phyloP scores from a whole-genome alignment of 2,888 invertebrate genomes.

The Polydrusus pterygomalis region DNA sequence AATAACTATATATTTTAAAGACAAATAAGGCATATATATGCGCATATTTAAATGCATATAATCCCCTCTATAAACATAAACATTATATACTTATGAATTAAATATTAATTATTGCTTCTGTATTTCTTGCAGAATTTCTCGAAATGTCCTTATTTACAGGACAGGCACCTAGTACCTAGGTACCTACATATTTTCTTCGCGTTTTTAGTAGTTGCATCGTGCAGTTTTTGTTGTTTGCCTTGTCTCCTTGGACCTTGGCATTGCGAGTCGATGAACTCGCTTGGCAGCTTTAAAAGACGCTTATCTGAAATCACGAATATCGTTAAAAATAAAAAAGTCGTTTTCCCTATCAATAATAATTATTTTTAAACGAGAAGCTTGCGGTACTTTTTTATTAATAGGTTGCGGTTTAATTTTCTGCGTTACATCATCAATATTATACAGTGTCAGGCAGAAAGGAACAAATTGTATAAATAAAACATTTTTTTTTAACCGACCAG shows the following conservation, averaged over 20 bases:
- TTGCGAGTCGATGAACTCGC: slow-evolving; percentile 62
- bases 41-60: too few species aligned
- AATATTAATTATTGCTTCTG: too few species aligned
- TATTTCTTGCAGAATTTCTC: too few species aligned
- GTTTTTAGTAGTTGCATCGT: slow-evolving; percentile 9
- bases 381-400: slow-evolving; percentile 32
- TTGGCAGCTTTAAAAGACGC: slow-evolving; percentile 40
- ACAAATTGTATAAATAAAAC: too few species aligned
- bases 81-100: too few species aligned
- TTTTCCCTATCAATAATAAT: slow-evolving; percentile 28
- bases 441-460: too few species aligned
- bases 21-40: too few species aligned
- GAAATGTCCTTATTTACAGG: too few species aligned
- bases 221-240: slow-evolving; percentile 31
- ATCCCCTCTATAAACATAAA: too few species aligned
- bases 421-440: not conserved
- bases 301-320: slow-evolving; percentile 39
- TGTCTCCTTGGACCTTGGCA: slow-evolving; percentile 59
- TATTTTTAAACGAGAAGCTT: slow-evolving; percentile 24
- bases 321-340: slow-evolving; percentile 13
- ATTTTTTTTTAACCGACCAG: too few species aligned
- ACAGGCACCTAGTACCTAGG: too few species aligned
- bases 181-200: not conserved
- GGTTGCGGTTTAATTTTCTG: not conserved
- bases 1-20: too few species aligned